A percentile compares a stretch with the other conserved stretches of the same genome.
phyloP scores from a whole-genome alignment of 2,888 invertebrate species.

The Noctua comes region DNA sequence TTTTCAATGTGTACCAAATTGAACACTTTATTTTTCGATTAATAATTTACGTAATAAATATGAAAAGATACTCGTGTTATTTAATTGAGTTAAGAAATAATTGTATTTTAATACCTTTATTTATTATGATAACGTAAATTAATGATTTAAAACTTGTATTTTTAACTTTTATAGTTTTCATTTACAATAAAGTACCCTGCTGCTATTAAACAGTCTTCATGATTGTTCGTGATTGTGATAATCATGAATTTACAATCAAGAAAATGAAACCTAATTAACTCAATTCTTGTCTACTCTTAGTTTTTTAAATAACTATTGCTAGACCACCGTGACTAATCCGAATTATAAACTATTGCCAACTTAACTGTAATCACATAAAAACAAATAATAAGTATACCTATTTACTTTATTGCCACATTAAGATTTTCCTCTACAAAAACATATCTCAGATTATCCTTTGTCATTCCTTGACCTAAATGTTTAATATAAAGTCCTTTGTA shows the following conservation, averaged over 20 bases:
- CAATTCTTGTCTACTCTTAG: background rate
- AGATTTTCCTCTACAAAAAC: constrained; percentile 27
- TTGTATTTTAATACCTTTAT: background rate
- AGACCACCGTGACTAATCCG: constrained; percentile 1
- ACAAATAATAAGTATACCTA: constrained; percentile 31
- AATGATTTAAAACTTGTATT: background rate
- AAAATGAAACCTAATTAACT: background rate
- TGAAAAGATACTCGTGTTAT: background rate
- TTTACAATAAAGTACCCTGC: background rate
- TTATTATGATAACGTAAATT: background rate
- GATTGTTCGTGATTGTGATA: background rate
- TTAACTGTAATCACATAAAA: constrained; percentile 7
- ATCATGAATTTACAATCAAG: background rate
- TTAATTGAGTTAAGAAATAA: background rate
- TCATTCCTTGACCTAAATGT: constrained; percentile 56
- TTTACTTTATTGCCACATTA: constrained; percentile 33
- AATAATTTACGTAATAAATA: constrained; percentile 9
- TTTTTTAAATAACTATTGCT: background rate
- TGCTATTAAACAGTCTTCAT: background rate
- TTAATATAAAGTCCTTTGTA: constrained; percentile 45
- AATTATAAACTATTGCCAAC: constrained; percentile 5
- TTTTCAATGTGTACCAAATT: constrained; percentile 9
- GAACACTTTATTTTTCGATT: background rate
- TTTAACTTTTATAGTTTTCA: background rate
- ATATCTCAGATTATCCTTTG: constrained; percentile 45